phyloP scores from a whole-genome alignment of 2,797 vertebrate species.

The Pempheris klunzingeri region DNA sequence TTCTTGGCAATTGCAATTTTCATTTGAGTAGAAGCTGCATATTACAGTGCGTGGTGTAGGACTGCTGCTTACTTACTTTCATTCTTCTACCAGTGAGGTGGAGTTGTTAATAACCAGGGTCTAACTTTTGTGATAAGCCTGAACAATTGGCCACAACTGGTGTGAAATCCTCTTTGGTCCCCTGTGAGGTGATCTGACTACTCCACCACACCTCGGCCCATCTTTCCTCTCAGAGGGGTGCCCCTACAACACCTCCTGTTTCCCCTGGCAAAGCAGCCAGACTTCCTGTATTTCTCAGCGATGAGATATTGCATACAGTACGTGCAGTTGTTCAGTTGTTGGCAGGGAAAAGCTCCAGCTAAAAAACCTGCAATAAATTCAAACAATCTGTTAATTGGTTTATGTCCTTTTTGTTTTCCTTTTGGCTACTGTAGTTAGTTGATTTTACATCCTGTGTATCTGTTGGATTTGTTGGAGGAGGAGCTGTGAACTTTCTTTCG shows the following conservation, averaged over 20 bases:
- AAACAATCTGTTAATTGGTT: constrained; percentile 64
- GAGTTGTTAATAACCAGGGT: constrained; percentile 51
- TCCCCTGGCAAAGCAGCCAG: constrained; percentile 80
- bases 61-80: constrained; percentile 27
- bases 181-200: constrained; percentile 74
- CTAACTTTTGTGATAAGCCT: constrained; percentile 53
- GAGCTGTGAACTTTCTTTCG: not conserved
- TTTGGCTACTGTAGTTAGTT: constrained; percentile 63
- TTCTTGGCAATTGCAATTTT: constrained; percentile 22
- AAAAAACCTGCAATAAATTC: constrained; percentile 60
- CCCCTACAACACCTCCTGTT: constrained; percentile 71
- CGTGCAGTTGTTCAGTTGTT: constrained; percentile 45
- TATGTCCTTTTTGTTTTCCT: constrained; percentile 61
- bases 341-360: constrained; percentile 45
- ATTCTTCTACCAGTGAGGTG: constrained; percentile 54
- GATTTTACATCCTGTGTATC: constrained; percentile 34
- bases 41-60: not conserved
- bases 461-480: constrained; percentile 10
- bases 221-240: constrained; percentile 78
- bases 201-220: constrained; percentile 74
- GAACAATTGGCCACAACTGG: constrained; percentile 82
- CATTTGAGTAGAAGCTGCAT: constrained; percentile 16
- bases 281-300: constrained; percentile 83
- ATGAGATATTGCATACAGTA: constrained; percentile 54
- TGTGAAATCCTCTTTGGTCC: constrained; percentile 86